Evolutionary conservation across 35 echinoderm and acorn worm species (phyloP).

Genomic region (Ophiothrix spiculata): DNA sequence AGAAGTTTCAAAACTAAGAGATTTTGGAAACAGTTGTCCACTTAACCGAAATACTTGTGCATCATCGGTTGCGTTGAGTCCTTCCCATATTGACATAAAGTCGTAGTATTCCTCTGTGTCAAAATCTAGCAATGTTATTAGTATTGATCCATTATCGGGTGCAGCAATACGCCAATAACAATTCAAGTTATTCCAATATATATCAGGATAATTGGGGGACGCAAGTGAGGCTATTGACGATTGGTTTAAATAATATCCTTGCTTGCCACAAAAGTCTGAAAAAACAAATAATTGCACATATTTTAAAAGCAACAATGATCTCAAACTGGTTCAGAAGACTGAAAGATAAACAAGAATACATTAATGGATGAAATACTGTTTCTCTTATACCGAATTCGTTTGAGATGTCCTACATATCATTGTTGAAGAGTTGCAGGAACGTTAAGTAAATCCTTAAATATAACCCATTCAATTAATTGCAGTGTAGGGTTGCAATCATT

Average conservation of each 20-base stretch:
- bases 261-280: background rate
- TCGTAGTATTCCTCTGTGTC: slow-evolving; percentile 5
- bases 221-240: background rate
- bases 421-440: too few species aligned
- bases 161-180: background rate
- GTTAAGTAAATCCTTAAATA: too few species aligned
- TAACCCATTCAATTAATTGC: too few species aligned
- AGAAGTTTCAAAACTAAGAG: background rate
- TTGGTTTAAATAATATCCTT: background rate
- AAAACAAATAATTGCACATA: too few species aligned
- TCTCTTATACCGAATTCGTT: too few species aligned
- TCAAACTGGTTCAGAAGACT: too few species aligned
- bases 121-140: background rate
- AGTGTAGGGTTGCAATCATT: too few species aligned
- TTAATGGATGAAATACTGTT: too few species aligned
- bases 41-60: background rate
- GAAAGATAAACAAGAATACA: too few species aligned
- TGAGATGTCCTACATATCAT: too few species aligned
- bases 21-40: background rate
- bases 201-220: background rate
- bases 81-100: background rate
- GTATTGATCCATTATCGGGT: background rate
- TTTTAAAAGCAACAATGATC: too few species aligned
- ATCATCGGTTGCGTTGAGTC: background rate
- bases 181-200: background rate